Base-by-base conservation (phyloP, 2,888 invertebrate species). In the Dioctria rufipes region DNA sequence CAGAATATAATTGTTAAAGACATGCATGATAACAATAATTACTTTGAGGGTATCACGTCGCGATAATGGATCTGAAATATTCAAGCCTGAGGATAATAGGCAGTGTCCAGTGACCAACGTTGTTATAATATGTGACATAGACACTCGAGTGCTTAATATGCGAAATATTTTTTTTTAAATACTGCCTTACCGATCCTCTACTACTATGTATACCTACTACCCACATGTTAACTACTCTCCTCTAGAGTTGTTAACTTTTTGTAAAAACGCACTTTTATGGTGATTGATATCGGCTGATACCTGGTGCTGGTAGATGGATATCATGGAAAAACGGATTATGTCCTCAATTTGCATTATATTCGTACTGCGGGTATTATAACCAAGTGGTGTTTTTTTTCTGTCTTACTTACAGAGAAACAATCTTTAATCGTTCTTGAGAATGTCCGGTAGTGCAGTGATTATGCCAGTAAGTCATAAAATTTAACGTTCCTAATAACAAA, bases 11-110 rank as follows among this genome's bases (percentile, higher is more conserved):
- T 73, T 73, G 73, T 73, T 73, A 73, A 73, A 73, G 58, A 60
- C 73, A 73, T 73, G 40, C 73, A 73, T 60, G 73, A 73, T 73
- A 73, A 73, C 73, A 73, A 73, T 73, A 73, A 73, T 73, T 73
- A 73, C 73, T 73, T 60, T 39, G 43, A 73, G 73, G 37, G 58
- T 73, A 73, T 73, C 54, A 73, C 73, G 73, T 73, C 73, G 42
- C 73, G 73, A 73, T 73, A 73, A 73, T 73, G 60, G 73, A 73
- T 51, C 42, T 39, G 40, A 73, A 42, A 5, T 73, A 73, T 73
- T 73, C 73, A 73, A 43, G 73, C 73, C 73, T 25, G 42, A 25
- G 73, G 73, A 73, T 13, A 60, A 25, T 5, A 46, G 60, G 39
- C 73, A 60, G 37, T 61, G 73, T 58, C 73, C 60, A 58, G 25